Evolutionary conservation across 2,113 vertebrate species (phyloP).

Genomic region (Oxygymnocypris stewartii): DNA sequence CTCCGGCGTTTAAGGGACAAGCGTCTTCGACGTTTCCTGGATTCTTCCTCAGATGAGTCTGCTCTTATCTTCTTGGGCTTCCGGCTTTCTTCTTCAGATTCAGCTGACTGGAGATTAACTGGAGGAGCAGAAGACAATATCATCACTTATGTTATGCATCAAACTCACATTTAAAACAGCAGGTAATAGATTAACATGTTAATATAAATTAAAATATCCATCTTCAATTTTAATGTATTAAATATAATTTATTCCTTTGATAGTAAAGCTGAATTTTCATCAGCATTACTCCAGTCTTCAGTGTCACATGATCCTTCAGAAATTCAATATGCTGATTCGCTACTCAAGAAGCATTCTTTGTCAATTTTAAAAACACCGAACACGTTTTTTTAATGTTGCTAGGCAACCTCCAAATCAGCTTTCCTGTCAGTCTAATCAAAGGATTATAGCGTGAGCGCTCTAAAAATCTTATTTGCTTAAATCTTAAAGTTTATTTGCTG

Average conservation of each 20-base stretch:
- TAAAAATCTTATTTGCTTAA: too few relatives aligned
- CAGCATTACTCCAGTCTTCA: background rate
- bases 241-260: too few relatives aligned
- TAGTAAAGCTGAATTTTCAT: background rate
- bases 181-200: background rate
- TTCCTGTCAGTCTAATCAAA: too few relatives aligned
- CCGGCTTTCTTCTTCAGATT: constrained; percentile 78
- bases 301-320: background rate
- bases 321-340: too few relatives aligned
- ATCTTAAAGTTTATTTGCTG: too few relatives aligned
- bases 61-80: constrained; percentile 69
- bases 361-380: too few relatives aligned
- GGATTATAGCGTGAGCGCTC: too few relatives aligned
- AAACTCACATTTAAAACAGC: background rate
- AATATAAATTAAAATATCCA: too few relatives aligned
- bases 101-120: constrained; percentile 74
- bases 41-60: constrained; percentile 72
- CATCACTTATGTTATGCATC: background rate
- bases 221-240: too few relatives aligned
- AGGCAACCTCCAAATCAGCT: too few relatives aligned
- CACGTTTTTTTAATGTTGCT: too few relatives aligned
- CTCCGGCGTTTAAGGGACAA: constrained; percentile 72
- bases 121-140: background rate
- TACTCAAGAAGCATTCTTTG: too few relatives aligned
- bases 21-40: constrained; percentile 60